Evolutionary conservation across 2,888 invertebrate genomes (phyloP).

Genomic region (Graphium colonna): DNA sequence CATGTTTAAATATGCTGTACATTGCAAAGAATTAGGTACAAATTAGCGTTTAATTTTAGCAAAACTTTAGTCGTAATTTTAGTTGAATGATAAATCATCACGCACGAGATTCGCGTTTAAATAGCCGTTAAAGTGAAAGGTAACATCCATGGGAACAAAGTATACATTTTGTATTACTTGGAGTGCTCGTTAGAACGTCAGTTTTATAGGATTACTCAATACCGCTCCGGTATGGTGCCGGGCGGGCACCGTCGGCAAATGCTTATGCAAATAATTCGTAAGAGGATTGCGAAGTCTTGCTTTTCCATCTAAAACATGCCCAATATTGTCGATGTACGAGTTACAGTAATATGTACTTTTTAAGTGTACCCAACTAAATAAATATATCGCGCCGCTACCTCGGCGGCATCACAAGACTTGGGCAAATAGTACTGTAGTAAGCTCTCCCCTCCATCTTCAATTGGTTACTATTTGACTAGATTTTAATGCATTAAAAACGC

Average conservation of each 20-base stretch:
- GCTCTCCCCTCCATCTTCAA: too few species aligned
- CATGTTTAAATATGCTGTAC: too few species aligned
- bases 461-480: not conserved
- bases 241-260: slow-evolving; percentile 4
- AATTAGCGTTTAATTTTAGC: too few species aligned
- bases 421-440: too few species aligned
- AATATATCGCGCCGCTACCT: slow-evolving; percentile 12
- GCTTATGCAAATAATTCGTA: slow-evolving; percentile 15
- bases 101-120: not conserved
- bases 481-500: not conserved
- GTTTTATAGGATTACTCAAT: slow-evolving; percentile 14
- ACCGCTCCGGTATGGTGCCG: slow-evolving; percentile 4
- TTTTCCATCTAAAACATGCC: slow-evolving; percentile 6
- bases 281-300: slow-evolving; percentile 3
- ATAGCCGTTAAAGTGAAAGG: not conserved
- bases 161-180: slow-evolving; percentile 1
- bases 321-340: not conserved
- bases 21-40: too few species aligned
- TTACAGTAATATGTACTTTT: slow-evolving; percentile 7
- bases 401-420: slow-evolving; percentile 26
- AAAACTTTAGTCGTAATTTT: too few species aligned
- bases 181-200: slow-evolving; percentile 1
- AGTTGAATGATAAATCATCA: too few species aligned
- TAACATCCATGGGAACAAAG: slow-evolving; percentile 7
- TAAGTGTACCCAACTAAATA: not conserved